A percentile compares a stretch with the other conserved stretches of the same genome.
Evolutionary conservation across 2,113 vertebrate species (phyloP).

Genomic region (Paradoxurus hermaphroditus): DNA sequence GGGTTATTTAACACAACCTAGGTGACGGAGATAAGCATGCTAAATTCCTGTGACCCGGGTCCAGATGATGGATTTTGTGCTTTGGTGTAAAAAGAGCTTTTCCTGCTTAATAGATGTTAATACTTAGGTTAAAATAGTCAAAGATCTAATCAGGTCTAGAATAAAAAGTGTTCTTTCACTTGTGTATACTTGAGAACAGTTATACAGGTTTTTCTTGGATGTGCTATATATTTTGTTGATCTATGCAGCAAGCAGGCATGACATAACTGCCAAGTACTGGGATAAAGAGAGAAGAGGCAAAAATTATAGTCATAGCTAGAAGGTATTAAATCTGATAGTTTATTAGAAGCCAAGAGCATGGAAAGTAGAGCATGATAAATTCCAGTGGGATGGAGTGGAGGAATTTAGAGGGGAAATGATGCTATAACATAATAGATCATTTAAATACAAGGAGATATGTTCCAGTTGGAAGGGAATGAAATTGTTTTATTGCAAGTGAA

Average conservation of each 20-base stretch:
- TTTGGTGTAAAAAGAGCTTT: not conserved
- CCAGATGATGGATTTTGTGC: not conserved
- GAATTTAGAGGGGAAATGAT: not conserved
- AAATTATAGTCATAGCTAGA: not conserved
- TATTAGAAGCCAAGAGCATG: not conserved
- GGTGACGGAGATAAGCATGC: not conserved
- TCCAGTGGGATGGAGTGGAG: no score
- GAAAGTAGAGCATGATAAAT: not conserved
- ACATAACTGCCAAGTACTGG: not conserved
- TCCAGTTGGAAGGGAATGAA: not conserved
- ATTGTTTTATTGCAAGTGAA: not conserved
- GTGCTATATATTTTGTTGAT: not conserved
- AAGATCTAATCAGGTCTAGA: not conserved
- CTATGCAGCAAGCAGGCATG: not conserved
- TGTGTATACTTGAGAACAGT: not conserved
- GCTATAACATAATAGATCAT: not conserved
- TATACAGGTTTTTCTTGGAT: not conserved
- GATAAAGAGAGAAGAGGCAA: not conserved
- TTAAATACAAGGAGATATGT: not conserved
- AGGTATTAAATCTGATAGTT: not conserved
- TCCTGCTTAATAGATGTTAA: not conserved
- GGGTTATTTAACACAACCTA: not conserved
- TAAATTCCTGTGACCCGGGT: not conserved
- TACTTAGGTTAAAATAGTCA: not conserved
- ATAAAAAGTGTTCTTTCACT: not conserved